A percentile compares a stretch with the other conserved stretches of the same genome.
phyloP scores from a whole-genome alignment of 2,113 vertebrate genomes.

The Tachysurus vachellii region DNA sequence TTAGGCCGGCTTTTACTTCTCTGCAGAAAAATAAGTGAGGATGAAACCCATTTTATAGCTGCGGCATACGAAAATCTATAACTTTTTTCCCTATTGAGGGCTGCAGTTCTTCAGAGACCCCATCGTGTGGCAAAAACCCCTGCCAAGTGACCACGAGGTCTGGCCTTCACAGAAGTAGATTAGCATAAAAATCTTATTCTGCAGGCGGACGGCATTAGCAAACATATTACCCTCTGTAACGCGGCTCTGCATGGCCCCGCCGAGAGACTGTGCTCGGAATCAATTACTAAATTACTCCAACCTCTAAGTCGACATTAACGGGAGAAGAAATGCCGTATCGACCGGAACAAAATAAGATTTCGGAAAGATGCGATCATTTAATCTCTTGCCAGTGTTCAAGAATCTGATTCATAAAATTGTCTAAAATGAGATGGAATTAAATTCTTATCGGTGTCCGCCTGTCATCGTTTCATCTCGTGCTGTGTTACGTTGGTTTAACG shows the following conservation, averaged over 20 bases:
- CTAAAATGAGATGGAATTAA: constrained; percentile 98
- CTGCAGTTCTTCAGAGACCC: constrained; percentile 26
- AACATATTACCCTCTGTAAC: constrained; percentile 94
- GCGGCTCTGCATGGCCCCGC: constrained; percentile 83
- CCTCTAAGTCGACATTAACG: constrained; percentile 99
- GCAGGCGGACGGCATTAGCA: constrained; percentile 96
- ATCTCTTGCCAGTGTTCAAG: constrained; percentile 97
- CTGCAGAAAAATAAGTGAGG: neutral
- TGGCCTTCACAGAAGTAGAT: constrained; percentile 77
- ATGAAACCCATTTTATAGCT: neutral
- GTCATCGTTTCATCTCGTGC: constrained; percentile 95
- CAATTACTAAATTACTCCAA: constrained; percentile 99
- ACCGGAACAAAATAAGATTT: constrained; percentile 96
- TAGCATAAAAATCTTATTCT: constrained; percentile 99
- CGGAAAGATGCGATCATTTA: constrained; percentile 98
- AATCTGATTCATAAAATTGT: constrained; percentile 98
- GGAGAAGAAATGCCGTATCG: constrained; percentile 96
- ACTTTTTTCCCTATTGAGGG: constrained; percentile 3
- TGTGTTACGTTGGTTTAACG: constrained; percentile 72
- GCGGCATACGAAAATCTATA: neutral
- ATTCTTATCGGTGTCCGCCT: constrained; percentile 97
- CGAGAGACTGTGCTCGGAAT: constrained; percentile 91
- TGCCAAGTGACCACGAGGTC: constrained; percentile 87
- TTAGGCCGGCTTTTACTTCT: neutral
- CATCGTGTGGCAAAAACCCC: constrained; percentile 61